phyloP scores from a whole-genome alignment of 2,113 vertebrate genomes.

The Microtus oregoni region DNA sequence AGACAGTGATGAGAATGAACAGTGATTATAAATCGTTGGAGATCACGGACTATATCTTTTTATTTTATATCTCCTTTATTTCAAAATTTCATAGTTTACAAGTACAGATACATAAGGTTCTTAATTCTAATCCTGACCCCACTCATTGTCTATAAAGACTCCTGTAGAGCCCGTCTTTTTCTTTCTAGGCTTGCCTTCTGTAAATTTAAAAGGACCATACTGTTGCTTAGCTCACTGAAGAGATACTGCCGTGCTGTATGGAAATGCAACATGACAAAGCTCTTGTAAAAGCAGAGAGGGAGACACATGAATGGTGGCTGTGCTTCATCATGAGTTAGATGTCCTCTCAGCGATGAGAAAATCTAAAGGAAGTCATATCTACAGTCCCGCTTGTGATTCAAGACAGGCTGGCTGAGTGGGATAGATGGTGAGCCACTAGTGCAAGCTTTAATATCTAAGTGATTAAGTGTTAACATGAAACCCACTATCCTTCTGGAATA shows the following conservation, averaged over 20 bases:
- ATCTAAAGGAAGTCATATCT: not conserved
- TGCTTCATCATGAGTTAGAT: not conserved
- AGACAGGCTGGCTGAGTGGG: not conserved
- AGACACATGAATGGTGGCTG: not conserved
- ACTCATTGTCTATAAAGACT: not conserved
- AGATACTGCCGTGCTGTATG: not conserved
- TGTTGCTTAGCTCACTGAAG: not conserved
- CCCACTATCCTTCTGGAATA: not conserved
- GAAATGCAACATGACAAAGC: not conserved
- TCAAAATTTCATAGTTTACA: not conserved
- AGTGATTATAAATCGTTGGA: not conserved
- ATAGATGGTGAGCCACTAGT: not conserved
- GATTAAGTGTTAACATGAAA: slow-evolving; percentile 1
- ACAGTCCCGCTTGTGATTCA: not conserved
- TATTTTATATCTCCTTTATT: not conserved
- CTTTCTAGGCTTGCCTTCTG: not conserved
- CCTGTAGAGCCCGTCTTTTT: not conserved
- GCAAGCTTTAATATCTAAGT: not conserved
- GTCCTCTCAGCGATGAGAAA: slow-evolving; percentile 23
- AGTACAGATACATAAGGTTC: not conserved
- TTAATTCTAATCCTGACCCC: not conserved
- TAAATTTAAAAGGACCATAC: not conserved
- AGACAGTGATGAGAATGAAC: not conserved
- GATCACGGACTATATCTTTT: not conserved
- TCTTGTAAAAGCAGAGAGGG: not conserved